Percentiles rank a stretch among this genome's conserved stretches.
These are phyloP conservation scores for Pimephales promelas DNA, from an alignment of 2,113 vertebrate genomes.

Conservation along the genomic window DNA sequence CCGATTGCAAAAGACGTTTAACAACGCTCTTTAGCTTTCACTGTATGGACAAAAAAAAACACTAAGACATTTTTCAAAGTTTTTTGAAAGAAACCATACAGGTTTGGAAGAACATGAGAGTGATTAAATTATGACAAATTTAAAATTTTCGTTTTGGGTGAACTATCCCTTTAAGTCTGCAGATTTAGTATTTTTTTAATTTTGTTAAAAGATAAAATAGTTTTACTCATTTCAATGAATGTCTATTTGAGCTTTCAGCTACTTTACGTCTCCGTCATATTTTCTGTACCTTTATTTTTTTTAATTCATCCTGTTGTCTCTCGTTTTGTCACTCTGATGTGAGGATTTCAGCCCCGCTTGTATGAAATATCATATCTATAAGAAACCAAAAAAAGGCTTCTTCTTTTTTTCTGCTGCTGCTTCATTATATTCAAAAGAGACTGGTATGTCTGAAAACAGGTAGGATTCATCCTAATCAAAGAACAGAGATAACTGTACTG, in stretches of 20 bases:
- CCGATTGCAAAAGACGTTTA: background rate
- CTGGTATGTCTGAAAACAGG: constrained; percentile 65
- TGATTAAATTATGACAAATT: background rate
- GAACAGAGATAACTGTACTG: constrained; percentile 67
- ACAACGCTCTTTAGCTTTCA: background rate
- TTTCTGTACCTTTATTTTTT: constrained; percentile 35
- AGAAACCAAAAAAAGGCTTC: constrained; percentile 59
- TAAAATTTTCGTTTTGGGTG: background rate
- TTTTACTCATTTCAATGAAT: no score
- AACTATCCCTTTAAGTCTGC: background rate
- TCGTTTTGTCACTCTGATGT: constrained; percentile 63
- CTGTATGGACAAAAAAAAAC: background rate
- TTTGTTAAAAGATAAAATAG: background rate
- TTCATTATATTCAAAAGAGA: constrained; percentile 69
- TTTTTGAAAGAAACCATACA: background rate
- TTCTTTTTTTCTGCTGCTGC: constrained; percentile 26
- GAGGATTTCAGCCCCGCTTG: background rate
- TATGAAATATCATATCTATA: constrained; percentile 70
- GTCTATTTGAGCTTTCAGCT: background rate
- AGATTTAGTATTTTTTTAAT: background rate
- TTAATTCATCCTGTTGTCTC: constrained; percentile 63
- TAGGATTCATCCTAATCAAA: constrained; percentile 56
- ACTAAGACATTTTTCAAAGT: background rate
- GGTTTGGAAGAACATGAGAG: background rate
- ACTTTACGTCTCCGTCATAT: background rate